phyloP scores from a whole-genome alignment of 2,888 invertebrate species.

The Tinea pellionella region DNA sequence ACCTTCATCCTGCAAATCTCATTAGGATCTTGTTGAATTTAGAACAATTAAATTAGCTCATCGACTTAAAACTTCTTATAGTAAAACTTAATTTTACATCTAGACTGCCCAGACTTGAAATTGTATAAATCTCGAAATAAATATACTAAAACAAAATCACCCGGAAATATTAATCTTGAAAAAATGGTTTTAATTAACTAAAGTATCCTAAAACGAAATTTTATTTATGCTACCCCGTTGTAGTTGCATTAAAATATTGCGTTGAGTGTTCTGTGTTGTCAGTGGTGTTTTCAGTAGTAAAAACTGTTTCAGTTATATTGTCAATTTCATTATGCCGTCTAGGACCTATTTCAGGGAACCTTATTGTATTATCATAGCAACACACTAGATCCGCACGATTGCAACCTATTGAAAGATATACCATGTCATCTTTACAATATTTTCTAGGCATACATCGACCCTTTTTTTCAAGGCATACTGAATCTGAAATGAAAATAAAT shows the following conservation, averaged over 20 bases:
- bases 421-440: slow-evolving; percentile 30
- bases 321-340: not conserved
- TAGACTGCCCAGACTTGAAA: too few relatives aligned
- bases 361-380: slow-evolving; percentile 34
- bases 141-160: too few relatives aligned
- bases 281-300: too few relatives aligned
- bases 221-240: too few relatives aligned
- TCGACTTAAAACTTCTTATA: not conserved
- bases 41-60: not conserved
- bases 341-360: slow-evolving; percentile 15
- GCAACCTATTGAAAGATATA: slow-evolving; percentile 38
- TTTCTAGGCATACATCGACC: slow-evolving; percentile 35
- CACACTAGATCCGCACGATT: slow-evolving; percentile 39
- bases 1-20: slow-evolving; percentile 10
- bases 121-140: too few relatives aligned
- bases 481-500: slow-evolving; percentile 26
- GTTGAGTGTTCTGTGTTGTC: too few relatives aligned
- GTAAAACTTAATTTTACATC: too few relatives aligned
- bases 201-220: too few relatives aligned
- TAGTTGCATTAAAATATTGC: too few relatives aligned
- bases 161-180: too few relatives aligned
- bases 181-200: too few relatives aligned
- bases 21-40: slow-evolving; percentile 7
- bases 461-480: slow-evolving; percentile 29
- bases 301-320: too few relatives aligned